Evolutionary conservation across 1,140 invertebrate species (phyloP).

Genomic region (Potamilus streckersoni): DNA sequence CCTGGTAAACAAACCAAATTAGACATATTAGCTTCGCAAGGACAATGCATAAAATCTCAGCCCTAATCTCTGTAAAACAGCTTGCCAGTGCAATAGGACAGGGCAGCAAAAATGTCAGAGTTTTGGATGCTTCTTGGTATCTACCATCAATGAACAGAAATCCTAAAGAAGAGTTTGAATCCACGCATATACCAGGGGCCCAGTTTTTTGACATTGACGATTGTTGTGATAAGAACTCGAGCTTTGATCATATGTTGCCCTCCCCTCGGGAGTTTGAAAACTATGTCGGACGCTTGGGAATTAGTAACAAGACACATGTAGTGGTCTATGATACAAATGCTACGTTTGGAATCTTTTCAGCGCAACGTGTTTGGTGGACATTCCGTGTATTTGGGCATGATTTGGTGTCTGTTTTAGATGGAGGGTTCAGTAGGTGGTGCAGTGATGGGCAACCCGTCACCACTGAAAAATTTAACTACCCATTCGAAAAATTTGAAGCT

Average conservation of each 20-base stretch:
- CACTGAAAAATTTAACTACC: constrained; percentile 17
- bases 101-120: constrained; percentile 30
- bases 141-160: constrained; percentile 51
- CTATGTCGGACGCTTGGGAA: constrained; percentile 61
- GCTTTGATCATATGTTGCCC: constrained; percentile 56
- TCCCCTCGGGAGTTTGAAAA: constrained; percentile 49
- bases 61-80: constrained; percentile 9
- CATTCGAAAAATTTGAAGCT: constrained; percentile 40
- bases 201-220: constrained; percentile 63
- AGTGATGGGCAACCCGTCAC: constrained; percentile 23
- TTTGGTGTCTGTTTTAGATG: constrained; percentile 57
- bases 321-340: constrained; percentile 63
- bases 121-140: constrained; percentile 59
- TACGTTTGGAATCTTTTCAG: constrained; percentile 56
- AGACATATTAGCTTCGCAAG: not conserved
- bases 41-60: constrained; percentile 8
- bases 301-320: constrained; percentile 60
- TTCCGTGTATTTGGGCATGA: constrained; percentile 61
- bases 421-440: constrained; percentile 60
- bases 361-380: constrained; percentile 63
- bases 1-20: not conserved
- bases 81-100: constrained; percentile 8
- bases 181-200: constrained; percentile 61
- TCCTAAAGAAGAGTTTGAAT: constrained; percentile 43
- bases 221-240: constrained; percentile 47